These are phyloP conservation scores for Apodemia duryi DNA, from an alignment of 2,888 invertebrate genomes.

Conservation along the genomic window DNA sequence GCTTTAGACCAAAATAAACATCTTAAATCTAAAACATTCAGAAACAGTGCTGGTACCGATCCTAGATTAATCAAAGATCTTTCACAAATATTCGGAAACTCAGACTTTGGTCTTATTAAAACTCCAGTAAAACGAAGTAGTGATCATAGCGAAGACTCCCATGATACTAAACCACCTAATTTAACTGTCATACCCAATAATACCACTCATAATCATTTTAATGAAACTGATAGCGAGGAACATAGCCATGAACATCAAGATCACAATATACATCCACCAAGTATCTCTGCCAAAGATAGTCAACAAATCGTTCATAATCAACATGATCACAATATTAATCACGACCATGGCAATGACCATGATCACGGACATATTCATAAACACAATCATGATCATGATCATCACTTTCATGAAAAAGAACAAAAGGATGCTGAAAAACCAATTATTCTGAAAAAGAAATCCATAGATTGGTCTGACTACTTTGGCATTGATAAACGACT, in stretches of 20 bases:
- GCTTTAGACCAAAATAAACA: constrained; percentile 52
- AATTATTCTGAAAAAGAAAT: constrained; percentile 85
- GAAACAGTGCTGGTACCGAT: constrained; percentile 79
- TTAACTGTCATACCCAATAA: constrained; percentile 48
- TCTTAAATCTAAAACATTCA: constrained; percentile 51
- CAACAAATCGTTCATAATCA: constrained; percentile 42
- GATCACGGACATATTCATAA: constrained; percentile 26
- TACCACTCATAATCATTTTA: constrained; percentile 45
- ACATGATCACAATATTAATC: constrained; percentile 26
- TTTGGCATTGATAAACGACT: constrained; percentile 90
- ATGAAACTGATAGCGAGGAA: constrained; percentile 43
- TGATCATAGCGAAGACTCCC: constrained; percentile 50
- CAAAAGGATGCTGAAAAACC: constrained; percentile 58
- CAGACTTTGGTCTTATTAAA: constrained; percentile 60
- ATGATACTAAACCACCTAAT: constrained; percentile 64
- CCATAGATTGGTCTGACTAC: constrained; percentile 92
- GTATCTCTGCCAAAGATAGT: constrained; percentile 26
- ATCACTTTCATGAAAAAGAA: constrained; percentile 34
- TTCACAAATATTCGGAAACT: constrained; percentile 82
- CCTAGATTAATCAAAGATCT: constrained; percentile 85
- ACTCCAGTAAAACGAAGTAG: constrained; percentile 77
- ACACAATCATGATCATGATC: constrained; percentile 33
- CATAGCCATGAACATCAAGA: constrained; percentile 58
- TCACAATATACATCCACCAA: constrained; percentile 29
- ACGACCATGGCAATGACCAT: constrained; percentile 35